A percentile compares a stretch with the other conserved stretches of the same genome.
phyloP scores from a whole-genome alignment of 2,888 invertebrate species.

The Spodoptera littoralis region DNA sequence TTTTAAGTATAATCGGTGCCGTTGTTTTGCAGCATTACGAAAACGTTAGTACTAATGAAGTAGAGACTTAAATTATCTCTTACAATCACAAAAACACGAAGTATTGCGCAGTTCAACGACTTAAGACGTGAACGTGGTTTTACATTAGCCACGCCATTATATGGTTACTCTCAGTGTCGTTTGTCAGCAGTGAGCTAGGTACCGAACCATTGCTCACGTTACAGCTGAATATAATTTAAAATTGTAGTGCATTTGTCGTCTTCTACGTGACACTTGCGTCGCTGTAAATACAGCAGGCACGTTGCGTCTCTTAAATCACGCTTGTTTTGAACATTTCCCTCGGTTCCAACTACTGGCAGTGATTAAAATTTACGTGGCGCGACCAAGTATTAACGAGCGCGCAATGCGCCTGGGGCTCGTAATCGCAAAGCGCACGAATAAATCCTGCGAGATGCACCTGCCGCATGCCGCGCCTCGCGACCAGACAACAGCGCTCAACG shows the following conservation, averaged over 20 bases:
- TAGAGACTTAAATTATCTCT: slow-evolving; percentile 25
- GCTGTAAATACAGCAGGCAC: slow-evolving; percentile 73
- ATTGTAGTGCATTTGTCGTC: slow-evolving; percentile 45
- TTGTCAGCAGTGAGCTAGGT: slow-evolving; percentile 10
- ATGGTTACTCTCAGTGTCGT: slow-evolving; percentile 15
- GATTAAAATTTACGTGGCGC: slow-evolving; percentile 88
- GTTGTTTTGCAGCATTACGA: slow-evolving; percentile 14
- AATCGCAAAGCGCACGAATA: slow-evolving; percentile 81
- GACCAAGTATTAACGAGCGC: slow-evolving; percentile 87
- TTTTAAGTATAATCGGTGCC: slow-evolving; percentile 9
- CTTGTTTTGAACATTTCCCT: slow-evolving; percentile 84
- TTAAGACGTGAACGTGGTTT: slow-evolving; percentile 19
- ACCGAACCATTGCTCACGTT: slow-evolving; percentile 1
- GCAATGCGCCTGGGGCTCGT: slow-evolving; percentile 79
- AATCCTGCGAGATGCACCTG: slow-evolving; percentile 87
- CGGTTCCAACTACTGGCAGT: slow-evolving; percentile 86
- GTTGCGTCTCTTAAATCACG: slow-evolving; percentile 84
- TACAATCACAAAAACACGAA: slow-evolving; percentile 32
- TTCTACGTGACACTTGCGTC: slow-evolving; percentile 49
- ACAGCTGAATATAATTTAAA: slow-evolving; percentile 22
- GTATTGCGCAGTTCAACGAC: slow-evolving; percentile 34
- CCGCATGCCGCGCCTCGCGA: slow-evolving; percentile 77
- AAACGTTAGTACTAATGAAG: slow-evolving; percentile 52
- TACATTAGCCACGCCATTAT: slow-evolving; percentile 28
- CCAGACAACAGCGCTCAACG: slow-evolving; percentile 48